These are phyloP conservation scores for Columba janthina DNA, from an alignment of 2,113 vertebrate genomes.

Conservation along the genomic window DNA sequence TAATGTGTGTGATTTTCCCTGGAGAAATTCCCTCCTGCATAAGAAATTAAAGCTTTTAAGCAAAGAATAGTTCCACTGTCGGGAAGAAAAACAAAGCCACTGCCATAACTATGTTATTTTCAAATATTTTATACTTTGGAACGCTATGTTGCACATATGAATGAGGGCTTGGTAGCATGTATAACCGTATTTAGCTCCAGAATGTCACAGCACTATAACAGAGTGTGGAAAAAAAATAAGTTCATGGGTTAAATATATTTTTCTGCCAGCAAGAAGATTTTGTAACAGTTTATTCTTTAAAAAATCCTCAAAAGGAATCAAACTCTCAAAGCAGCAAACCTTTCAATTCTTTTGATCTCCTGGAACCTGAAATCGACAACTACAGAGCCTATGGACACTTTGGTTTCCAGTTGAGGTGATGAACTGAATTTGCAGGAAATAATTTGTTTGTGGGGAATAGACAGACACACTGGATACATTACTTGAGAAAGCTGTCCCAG, in stretches of 20 bases:
- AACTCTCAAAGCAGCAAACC: neutral
- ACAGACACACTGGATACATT: neutral
- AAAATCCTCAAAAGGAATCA: neutral
- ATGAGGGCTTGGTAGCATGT: neutral
- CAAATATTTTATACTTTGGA: neutral
- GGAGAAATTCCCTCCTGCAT: conserved; percentile 52
- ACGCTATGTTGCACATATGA: neutral
- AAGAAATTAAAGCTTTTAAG: conserved; percentile 54
- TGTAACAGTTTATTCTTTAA: neutral
- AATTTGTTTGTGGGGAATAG: neutral
- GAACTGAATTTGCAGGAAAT: neutral
- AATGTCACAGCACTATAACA: neutral
- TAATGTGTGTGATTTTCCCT: conserved; percentile 40
- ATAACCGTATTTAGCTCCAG: neutral
- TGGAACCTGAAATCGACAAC: neutral
- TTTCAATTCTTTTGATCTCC: neutral
- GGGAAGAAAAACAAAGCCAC: neutral
- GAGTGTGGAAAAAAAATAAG: neutral
- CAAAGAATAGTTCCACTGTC: neutral
- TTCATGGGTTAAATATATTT: neutral
- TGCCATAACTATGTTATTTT: neutral
- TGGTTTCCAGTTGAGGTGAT: neutral
- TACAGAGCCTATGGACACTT: neutral
- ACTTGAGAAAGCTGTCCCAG: neutral
- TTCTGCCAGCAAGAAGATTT: neutral